These are phyloP conservation scores for Uropetala carovei DNA, from an alignment of 2,888 invertebrate genomes.

Conservation along the genomic window DNA sequence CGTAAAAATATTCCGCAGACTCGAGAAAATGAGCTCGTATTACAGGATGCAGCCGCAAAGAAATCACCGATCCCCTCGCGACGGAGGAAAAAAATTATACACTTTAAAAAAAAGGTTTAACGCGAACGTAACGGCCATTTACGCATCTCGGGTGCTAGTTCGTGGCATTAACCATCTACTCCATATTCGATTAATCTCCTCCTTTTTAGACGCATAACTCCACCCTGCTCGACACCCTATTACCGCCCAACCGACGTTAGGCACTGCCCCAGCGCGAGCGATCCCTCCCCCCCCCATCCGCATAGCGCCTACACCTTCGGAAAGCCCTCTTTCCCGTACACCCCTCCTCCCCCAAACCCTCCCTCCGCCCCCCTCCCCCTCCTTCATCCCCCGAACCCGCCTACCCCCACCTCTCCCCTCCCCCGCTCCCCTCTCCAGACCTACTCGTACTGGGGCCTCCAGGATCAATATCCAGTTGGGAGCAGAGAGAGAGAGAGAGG, in stretches of 20 bases:
- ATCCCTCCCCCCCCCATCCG: background rate
- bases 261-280: background rate
- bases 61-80: background rate
- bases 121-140: background rate
- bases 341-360: background rate
- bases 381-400: background rate
- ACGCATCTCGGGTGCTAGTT: background rate
- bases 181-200: background rate
- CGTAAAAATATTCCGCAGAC: background rate
- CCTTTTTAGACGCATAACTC: background rate
- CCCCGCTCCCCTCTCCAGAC: background rate
- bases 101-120: background rate
- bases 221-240: conserved; percentile 12
- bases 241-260: too few species aligned
- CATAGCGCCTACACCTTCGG: conserved; percentile 36
- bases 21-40: background rate
- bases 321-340: background rate
- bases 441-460: conserved; percentile 33
- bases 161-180: conserved; percentile 5
- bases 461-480: conserved; percentile 59
- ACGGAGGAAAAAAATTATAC: background rate
- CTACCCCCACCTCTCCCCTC: background rate
- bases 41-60: background rate
- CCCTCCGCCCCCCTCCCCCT: background rate
- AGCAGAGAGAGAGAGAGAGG: background rate